These are phyloP conservation scores for Clarias macrocephalus DNA, from an alignment of 2,113 vertebrate genomes.

Conservation along the genomic window DNA sequence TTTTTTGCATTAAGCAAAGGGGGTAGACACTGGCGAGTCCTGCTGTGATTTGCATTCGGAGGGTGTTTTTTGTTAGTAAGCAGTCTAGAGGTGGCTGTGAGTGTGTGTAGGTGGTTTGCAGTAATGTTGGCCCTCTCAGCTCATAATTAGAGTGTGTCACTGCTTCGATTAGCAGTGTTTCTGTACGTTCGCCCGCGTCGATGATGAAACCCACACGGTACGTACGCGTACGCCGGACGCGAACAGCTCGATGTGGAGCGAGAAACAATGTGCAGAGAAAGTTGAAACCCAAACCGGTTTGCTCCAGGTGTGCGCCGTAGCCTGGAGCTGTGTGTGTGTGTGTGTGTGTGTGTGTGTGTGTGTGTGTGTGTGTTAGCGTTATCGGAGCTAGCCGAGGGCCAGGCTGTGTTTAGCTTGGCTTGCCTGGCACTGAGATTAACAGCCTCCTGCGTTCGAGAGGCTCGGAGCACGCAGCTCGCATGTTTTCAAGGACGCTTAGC, in stretches of 20 bases:
- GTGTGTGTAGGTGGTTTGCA: neutral
- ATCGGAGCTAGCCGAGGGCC: slow-evolving; percentile 36
- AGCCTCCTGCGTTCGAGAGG: slow-evolving; percentile 44
- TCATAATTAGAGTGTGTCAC: slow-evolving; percentile 17
- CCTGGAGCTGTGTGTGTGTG: slow-evolving; percentile 20
- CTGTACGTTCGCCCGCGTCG: neutral
- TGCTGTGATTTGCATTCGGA: slow-evolving; percentile 2
- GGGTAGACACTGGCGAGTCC: slow-evolving; percentile 11
- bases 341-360: neutral
- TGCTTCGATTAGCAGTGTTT: neutral
- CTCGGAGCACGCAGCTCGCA: slow-evolving; percentile 47
- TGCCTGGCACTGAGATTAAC: slow-evolving; percentile 45
- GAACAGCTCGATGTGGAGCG: neutral
- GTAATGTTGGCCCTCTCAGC: neutral
- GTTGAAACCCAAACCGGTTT: slow-evolving; percentile 38
- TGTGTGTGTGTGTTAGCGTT: slow-evolving; percentile 36
- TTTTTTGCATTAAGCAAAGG: slow-evolving; percentile 18
- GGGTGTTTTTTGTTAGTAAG: slow-evolving; percentile 51
- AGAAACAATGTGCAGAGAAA: slow-evolving; percentile 6
- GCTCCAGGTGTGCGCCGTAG: slow-evolving; percentile 42
- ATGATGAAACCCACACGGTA: neutral
- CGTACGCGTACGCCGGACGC: neutral
- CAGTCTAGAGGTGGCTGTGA: slow-evolving; percentile 19
- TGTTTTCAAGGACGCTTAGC: slow-evolving; percentile 65
- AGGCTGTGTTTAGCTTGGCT: slow-evolving; percentile 49